Percentiles rank a stretch among this genome's conserved stretches.
Evolutionary conservation across 2,797 vertebrate genomes (phyloP).

Genomic region (Cetoscarus ocellatus): DNA sequence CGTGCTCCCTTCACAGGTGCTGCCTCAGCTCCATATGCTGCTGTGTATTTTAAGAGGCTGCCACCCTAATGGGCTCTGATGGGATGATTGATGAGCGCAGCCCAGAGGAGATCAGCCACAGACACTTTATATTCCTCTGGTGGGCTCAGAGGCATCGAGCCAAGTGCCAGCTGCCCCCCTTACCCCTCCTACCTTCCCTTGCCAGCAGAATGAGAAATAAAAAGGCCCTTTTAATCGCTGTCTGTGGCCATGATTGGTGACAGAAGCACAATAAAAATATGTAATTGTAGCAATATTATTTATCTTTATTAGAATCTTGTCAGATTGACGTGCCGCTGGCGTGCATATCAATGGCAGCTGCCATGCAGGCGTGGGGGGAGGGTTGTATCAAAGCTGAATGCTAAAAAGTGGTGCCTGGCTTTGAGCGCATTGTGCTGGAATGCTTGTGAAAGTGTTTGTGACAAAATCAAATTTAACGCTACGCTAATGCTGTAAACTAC

Average conservation of each 20-base stretch:
- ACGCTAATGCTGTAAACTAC: slow-evolving; percentile 36
- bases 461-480: slow-evolving; percentile 52
- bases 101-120: slow-evolving; percentile 80
- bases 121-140: slow-evolving; percentile 83
- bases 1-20: slow-evolving; percentile 74
- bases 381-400: slow-evolving; percentile 39
- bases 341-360: slow-evolving; percentile 80
- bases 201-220: slow-evolving; percentile 69
- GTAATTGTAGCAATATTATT: slow-evolving; percentile 85
- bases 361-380: slow-evolving; percentile 11
- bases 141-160: slow-evolving; percentile 71
- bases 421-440: slow-evolving; percentile 13
- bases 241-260: slow-evolving; percentile 74
- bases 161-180: slow-evolving; percentile 58
- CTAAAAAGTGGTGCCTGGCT: slow-evolving; percentile 30
- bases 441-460: slow-evolving; percentile 23
- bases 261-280: slow-evolving; percentile 78
- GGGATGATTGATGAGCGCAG: slow-evolving; percentile 85
- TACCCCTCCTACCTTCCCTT: slow-evolving; percentile 32
- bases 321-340: slow-evolving; percentile 78
- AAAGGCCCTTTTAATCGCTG: slow-evolving; percentile 76
- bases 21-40: slow-evolving; percentile 71
- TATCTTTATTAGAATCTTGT: slow-evolving; percentile 88
- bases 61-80: slow-evolving; percentile 84
- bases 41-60: slow-evolving; percentile 75